Evolutionary conservation across 2,113 vertebrate species (phyloP).

Genomic region (Nesogale talazaci): DNA sequence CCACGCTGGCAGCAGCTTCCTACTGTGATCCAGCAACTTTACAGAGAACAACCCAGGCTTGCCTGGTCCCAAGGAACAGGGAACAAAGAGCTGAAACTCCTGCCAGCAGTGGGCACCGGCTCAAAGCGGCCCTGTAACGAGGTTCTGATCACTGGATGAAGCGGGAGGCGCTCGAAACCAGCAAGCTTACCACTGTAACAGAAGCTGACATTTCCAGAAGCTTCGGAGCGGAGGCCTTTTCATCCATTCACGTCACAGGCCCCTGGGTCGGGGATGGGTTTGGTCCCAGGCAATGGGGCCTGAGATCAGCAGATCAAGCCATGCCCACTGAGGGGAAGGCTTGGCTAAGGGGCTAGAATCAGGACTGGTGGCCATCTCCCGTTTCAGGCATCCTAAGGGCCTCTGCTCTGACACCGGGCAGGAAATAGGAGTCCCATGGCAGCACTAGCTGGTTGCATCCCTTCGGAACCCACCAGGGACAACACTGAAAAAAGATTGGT

Average conservation of each 20-base stretch:
- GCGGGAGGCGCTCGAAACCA: not conserved
- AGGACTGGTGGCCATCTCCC: conserved; percentile 33
- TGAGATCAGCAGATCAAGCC: conserved; percentile 8
- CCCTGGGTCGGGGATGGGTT: not conserved
- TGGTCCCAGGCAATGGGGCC: not conserved
- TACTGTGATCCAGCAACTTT: not conserved
- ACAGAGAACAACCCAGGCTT: not conserved
- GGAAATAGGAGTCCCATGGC: conserved; percentile 39
- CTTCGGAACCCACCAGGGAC: conserved; percentile 47
- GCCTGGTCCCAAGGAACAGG: too few relatives aligned
- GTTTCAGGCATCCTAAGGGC: conserved; percentile 46
- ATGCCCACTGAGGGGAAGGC: not conserved
- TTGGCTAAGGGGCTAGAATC: conserved; percentile 43
- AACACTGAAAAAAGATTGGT: too few relatives aligned
- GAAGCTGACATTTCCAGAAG: not conserved
- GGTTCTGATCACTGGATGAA: too few relatives aligned
- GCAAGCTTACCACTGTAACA: not conserved
- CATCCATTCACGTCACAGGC: conserved; percentile 1
- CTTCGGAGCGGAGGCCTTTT: not conserved
- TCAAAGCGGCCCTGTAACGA: too few relatives aligned
- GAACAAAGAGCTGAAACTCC: too few relatives aligned
- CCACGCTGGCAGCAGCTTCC: not conserved
- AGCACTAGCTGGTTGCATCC: not conserved
- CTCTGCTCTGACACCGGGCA: conserved; percentile 37
- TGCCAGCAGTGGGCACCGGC: too few relatives aligned